These are phyloP conservation scores for Bos taurus DNA, from an alignment of 2,113 vertebrate genomes.

Conservation along the genomic window DNA sequence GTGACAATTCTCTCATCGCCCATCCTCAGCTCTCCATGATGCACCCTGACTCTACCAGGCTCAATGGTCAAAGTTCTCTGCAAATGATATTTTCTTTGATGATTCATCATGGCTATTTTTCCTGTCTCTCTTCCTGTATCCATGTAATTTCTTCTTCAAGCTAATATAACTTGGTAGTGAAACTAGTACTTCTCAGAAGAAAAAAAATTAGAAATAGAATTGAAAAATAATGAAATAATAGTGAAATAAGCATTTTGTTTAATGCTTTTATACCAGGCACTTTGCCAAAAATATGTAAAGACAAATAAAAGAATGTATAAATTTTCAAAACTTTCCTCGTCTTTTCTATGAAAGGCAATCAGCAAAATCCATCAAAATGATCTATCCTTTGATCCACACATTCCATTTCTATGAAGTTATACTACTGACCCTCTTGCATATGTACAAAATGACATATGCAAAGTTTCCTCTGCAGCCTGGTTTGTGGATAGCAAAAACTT, in stretches of 20 bases:
- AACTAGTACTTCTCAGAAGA: constrained; percentile 13
- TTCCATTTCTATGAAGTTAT: background rate
- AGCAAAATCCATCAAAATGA: constrained; percentile 16
- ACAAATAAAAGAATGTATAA: constrained; percentile 28
- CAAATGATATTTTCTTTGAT: background rate
- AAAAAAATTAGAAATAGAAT: background rate
- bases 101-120: background rate
- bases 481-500: background rate
- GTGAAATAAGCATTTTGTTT: constrained; percentile 50
- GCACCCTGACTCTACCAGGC: background rate
- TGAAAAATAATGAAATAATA: constrained; percentile 30
- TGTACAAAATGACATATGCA: background rate
- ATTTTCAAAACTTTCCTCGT: background rate
- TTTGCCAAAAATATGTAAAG: constrained; percentile 20
- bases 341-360: background rate
- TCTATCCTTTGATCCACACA: background rate
- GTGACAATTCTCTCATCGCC: background rate
- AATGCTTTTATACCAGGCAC: constrained; percentile 1
- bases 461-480: background rate
- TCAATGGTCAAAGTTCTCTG: background rate
- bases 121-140: background rate
- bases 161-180: constrained; percentile 13
- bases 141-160: constrained; percentile 10
- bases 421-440: background rate
- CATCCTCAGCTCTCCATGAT: background rate